Percentiles rank a stretch among this genome's conserved stretches.
phyloP scores from a whole-genome alignment of 2,888 invertebrate genomes.

The Nezara viridula region DNA sequence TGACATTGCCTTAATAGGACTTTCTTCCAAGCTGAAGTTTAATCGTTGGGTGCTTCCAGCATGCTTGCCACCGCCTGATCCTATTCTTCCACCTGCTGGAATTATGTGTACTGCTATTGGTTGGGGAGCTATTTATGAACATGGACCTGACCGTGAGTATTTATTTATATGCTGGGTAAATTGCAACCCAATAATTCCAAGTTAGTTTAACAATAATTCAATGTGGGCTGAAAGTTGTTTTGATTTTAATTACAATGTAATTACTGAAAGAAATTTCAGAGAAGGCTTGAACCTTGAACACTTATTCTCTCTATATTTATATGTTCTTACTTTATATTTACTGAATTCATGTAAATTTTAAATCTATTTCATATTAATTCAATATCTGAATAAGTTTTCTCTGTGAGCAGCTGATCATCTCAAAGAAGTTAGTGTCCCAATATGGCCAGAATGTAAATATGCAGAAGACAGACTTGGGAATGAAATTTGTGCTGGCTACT shows the following conservation, averaged over 20 bases:
- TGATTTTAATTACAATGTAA: too few species aligned
- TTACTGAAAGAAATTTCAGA: too few species aligned
- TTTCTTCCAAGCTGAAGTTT: constrained; percentile 77
- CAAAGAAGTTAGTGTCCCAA: constrained; percentile 84
- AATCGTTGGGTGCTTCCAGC: constrained; percentile 87
- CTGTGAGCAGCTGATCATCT: constrained; percentile 80
- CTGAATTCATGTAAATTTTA: neutral
- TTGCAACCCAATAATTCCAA: too few species aligned
- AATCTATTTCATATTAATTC: neutral
- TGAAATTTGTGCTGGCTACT: constrained; percentile 83
- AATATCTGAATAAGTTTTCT: neutral
- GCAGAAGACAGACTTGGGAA: constrained; percentile 76
- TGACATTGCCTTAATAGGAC: constrained; percentile 80
- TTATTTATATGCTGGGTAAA: neutral
- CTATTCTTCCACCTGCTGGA: constrained; percentile 73
- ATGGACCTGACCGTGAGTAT: constrained; percentile 83
- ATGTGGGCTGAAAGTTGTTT: too few species aligned
- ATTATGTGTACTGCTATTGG: constrained; percentile 83
- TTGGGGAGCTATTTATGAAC: constrained; percentile 86
- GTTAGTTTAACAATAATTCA: too few species aligned
- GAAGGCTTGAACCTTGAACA: too few species aligned
- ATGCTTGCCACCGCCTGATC: constrained; percentile 78
- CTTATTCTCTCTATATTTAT: too few species aligned
- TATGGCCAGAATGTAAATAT: constrained; percentile 78
- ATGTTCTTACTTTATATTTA: neutral